Evolutionary conservation across 2,113 vertebrate species (phyloP).

Genomic region (Phoxinus phoxinus): DNA sequence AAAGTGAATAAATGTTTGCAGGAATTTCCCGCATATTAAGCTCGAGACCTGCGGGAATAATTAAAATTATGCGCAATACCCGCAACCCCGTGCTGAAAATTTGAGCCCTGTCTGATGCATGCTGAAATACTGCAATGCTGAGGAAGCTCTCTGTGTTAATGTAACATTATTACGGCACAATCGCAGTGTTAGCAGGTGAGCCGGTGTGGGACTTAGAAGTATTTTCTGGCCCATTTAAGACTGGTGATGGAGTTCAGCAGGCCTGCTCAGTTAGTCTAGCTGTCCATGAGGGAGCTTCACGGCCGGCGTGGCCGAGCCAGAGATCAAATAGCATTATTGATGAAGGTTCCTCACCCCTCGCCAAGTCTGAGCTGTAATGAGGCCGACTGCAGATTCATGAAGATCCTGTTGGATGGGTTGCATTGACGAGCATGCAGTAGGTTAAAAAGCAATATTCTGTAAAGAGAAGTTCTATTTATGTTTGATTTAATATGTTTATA

Average conservation of each 20-base stretch:
- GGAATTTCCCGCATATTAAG: too few species aligned
- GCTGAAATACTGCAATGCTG: slow-evolving; percentile 14
- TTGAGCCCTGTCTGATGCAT: neutral
- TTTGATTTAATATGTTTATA: neutral
- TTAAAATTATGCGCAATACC: too few species aligned
- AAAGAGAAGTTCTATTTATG: neutral
- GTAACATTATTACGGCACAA: neutral
- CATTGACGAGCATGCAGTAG: neutral
- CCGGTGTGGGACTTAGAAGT: neutral
- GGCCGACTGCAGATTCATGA: slow-evolving; percentile 38
- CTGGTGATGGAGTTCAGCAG: slow-evolving; percentile 3
- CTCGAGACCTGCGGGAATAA: too few species aligned
- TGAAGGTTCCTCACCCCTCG: slow-evolving; percentile 34
- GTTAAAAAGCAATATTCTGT: neutral
- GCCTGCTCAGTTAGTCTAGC: neutral
- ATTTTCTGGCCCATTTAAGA: slow-evolving; percentile 32
- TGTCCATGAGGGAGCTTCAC: neutral
- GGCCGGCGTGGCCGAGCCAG: neutral
- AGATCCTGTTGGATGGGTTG: slow-evolving; percentile 18
- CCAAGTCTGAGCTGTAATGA: slow-evolving; percentile 33
- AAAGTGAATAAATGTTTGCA: too few species aligned
- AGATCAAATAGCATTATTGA: slow-evolving; percentile 54
- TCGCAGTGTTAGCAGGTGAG: neutral
- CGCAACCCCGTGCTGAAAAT: too few species aligned
- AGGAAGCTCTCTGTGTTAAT: neutral